Evolutionary conservation across 2,113 vertebrate genomes (phyloP).

Genomic region (Mungos mungo): DNA sequence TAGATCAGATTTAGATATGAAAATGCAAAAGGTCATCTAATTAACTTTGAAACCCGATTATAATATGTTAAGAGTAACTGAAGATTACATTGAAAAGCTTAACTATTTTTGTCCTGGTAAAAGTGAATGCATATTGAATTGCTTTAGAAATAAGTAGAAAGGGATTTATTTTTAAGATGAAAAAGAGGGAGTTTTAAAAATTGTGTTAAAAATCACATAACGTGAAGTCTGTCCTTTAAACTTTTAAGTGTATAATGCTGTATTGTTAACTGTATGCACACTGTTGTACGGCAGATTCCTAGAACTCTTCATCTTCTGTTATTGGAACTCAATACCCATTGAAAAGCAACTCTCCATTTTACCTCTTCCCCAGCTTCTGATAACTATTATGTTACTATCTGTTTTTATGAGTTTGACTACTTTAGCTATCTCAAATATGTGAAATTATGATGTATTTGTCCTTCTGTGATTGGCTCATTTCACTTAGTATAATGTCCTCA

Average conservation of each 20-base stretch:
- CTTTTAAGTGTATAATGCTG: background rate
- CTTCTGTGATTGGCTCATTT: background rate
- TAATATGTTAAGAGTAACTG: background rate
- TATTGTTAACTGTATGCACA: background rate
- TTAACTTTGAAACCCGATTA: background rate
- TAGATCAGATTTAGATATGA: background rate
- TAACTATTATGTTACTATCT: background rate
- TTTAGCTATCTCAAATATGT: background rate
- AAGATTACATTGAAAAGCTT: background rate
- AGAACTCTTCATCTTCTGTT: background rate
- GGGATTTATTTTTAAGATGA: background rate
- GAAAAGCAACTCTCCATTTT: background rate
- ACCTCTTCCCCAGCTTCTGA: background rate
- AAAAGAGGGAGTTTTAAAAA: background rate
- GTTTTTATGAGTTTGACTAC: background rate
- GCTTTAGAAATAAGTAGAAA: background rate
- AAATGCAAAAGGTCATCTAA: background rate
- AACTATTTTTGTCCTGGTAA: background rate
- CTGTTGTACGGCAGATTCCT: background rate
- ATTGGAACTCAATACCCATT: background rate
- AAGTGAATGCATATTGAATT: background rate
- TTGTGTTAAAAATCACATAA: background rate
- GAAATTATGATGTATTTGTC: background rate
- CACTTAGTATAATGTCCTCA: background rate
- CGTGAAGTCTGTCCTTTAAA: background rate